Evolutionary conservation across 2,888 invertebrate genomes (phyloP).

Genomic region (Eilema sororculum): DNA sequence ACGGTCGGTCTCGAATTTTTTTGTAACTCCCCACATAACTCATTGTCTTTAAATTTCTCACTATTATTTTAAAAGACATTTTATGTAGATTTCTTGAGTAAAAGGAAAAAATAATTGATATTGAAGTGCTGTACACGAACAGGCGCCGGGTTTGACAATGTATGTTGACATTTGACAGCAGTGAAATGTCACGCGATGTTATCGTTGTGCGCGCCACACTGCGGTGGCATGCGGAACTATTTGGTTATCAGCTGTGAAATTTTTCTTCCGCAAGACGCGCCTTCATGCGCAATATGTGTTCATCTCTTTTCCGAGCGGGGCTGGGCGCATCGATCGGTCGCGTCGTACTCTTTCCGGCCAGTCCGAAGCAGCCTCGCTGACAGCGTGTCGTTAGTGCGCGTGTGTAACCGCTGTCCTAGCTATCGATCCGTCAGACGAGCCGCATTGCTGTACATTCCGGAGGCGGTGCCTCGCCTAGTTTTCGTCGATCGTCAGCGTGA

Average conservation of each 20-base stretch:
- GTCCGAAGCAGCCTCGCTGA: constrained; percentile 69
- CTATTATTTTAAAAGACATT: constrained; percentile 77
- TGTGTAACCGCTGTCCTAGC: constrained; percentile 72
- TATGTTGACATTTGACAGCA: constrained; percentile 37
- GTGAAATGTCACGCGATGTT: constrained; percentile 59
- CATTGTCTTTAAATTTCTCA: constrained; percentile 71
- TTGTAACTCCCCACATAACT: constrained; percentile 78
- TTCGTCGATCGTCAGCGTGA: constrained; percentile 82
- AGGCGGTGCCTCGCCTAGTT: constrained; percentile 86
- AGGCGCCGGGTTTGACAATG: constrained; percentile 43
- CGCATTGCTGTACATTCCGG: constrained; percentile 88
- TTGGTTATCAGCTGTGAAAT: constrained; percentile 80
- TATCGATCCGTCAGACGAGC: constrained; percentile 83
- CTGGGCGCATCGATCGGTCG: constrained; percentile 70
- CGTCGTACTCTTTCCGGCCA: constrained; percentile 76
- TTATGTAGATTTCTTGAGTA: constrained; percentile 31
- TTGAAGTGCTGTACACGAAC: constrained; percentile 33
- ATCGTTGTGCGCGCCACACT: constrained; percentile 64
- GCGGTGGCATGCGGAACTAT: constrained; percentile 56
- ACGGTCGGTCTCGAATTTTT: constrained; percentile 71
- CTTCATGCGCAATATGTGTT: constrained; percentile 81
- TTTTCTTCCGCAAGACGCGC: constrained; percentile 77
- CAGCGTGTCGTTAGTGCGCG: constrained; percentile 78
- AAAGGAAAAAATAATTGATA: not conserved
- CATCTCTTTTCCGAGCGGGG: constrained; percentile 80